These are phyloP conservation scores for Petrolisthes manimaculis DNA, from an alignment of 2,888 invertebrate genomes.

Conservation along the genomic window DNA sequence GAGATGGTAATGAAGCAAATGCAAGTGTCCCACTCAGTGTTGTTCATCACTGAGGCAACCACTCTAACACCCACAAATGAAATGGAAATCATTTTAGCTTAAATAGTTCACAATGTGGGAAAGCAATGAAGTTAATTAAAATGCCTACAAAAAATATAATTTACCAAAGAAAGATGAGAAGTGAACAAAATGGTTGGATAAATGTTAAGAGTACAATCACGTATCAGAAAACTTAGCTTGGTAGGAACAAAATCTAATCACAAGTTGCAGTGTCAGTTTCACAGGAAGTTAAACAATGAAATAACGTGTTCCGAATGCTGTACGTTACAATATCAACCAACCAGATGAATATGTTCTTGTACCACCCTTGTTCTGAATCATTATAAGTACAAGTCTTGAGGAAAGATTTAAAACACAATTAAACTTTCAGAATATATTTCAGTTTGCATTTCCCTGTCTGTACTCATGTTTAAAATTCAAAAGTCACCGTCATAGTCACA, in stretches of 20 bases:
- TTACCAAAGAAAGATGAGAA: not conserved
- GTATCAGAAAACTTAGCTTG: not conserved
- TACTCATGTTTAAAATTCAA: no score
- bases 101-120: not conserved
- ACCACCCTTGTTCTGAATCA: not conserved
- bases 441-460: no score
- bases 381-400: no score
- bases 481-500: no score
- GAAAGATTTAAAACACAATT: no score
- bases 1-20: constrained; percentile 8
- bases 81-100: not conserved
- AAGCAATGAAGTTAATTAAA: not conserved
- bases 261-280: not conserved
- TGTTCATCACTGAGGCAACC: not conserved
- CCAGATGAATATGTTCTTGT: not conserved
- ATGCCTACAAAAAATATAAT: not conserved
- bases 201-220: constrained; percentile 9
- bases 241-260: constrained; percentile 8
- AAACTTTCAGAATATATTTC: no score
- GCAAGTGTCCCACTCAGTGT: constrained; percentile 4
- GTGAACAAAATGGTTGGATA: not conserved
- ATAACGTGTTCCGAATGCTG: not conserved
- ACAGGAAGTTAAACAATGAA: not conserved
- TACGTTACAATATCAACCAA: no score
- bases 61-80: not conserved